Evolutionary conservation across 2,797 vertebrate species (phyloP).

Genomic region (Oryzias dopingdopingensis): DNA sequence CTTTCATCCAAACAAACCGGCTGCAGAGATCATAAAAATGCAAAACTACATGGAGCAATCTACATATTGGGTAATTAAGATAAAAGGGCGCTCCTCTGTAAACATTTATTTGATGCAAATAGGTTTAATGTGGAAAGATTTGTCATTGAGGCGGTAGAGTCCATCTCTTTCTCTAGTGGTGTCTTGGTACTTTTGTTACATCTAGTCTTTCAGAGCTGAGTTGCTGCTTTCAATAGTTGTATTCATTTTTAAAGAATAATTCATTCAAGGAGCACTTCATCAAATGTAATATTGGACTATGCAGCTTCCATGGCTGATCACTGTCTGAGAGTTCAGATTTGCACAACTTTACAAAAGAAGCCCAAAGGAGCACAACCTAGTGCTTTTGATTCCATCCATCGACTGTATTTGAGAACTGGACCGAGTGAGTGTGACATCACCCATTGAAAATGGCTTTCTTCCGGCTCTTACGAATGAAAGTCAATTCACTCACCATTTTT

Average conservation of each 20-base stretch:
- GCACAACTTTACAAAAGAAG: background rate
- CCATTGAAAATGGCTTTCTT: too few species aligned
- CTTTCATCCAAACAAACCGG: background rate
- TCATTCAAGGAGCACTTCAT: background rate
- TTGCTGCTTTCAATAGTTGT: too few species aligned
- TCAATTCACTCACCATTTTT: too few species aligned
- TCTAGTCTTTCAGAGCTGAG: background rate
- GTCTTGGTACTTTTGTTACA: background rate
- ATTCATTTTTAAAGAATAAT: background rate
- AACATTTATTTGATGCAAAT: conserved; percentile 16
- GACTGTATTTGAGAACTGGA: too few species aligned
- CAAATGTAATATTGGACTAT: conserved; percentile 2
- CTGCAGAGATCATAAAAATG: conserved; percentile 5
- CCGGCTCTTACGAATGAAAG: too few species aligned
- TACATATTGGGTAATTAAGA: background rate
- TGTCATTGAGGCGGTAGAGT: background rate
- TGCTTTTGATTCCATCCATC: too few species aligned
- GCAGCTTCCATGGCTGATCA: background rate
- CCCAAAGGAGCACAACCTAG: too few species aligned
- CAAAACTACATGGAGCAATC: conserved; percentile 8
- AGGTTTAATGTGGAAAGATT: background rate
- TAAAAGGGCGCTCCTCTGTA: background rate
- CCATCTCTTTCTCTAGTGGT: background rate
- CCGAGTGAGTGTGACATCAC: too few species aligned
- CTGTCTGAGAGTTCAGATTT: background rate